Base-by-base conservation (phyloP, 2,888 invertebrate genomes). In the Malthinus seriepunctatus region DNA sequence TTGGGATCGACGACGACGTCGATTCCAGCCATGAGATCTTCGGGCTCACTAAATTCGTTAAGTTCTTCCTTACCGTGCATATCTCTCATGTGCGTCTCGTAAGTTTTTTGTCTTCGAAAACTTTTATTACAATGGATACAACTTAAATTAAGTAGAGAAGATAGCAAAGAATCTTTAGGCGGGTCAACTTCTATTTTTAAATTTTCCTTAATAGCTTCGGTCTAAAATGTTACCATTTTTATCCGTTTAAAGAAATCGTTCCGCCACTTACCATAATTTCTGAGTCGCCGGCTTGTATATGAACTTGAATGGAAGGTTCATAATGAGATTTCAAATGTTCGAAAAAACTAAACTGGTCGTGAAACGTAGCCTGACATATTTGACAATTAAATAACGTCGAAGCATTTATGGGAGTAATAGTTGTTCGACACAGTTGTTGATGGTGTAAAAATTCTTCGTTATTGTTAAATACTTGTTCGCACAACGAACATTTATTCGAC, bases 1-100 rank as follows among this genome's bases (percentile, higher is more conserved):
- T 75, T 83, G 35, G 80, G 84, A 69, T 86, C 85, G 65, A 90
- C 91, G 9, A 90, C 87, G 66, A 89, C 89, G 67, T 90, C 84
- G 68, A 93, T 91, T 45, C 92, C 92, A 70, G 89, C 92, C 86
- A 93, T 89, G 76, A 93, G 84, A 77, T 93, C 93, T 75, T 93
- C 93, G 0, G 91, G 88, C 69, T 92, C 93, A 66, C 91, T 91
- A 75, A 93, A 93, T 76, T 93, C 93, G 63, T 86, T 86, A 71
- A 88, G 84, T 55, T 77, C 76, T 32, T 76, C 73, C 67, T 79
- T 80, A 32, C 75, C 79, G 70, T 87, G 87, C 1, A 79, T 81
- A 39, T 85, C 84, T 62, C 83, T 82, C 64, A 86, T 79, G 69
- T 88, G 88, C 1, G 81, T 79, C 60, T 88, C 87, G 63, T 82